Evolutionary conservation across 2,888 invertebrate genomes (phyloP).

Genomic region (Ormyrus nitidulus): DNA sequence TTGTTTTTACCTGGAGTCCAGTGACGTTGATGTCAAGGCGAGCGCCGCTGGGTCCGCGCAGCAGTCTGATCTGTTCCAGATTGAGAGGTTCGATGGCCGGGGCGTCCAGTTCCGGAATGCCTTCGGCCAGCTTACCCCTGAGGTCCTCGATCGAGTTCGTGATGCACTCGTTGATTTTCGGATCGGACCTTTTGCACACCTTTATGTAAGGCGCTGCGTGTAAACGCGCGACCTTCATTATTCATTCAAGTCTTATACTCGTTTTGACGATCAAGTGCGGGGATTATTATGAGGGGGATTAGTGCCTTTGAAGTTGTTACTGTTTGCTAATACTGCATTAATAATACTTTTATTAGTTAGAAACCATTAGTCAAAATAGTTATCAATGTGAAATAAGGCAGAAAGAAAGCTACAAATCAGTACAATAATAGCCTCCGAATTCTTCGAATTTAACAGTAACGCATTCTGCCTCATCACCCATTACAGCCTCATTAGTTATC

Average conservation of each 20-base stretch:
- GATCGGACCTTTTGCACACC: conserved; percentile 80
- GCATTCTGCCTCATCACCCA: too few relatives aligned
- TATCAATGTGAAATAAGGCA: too few relatives aligned
- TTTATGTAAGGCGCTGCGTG: conserved; percentile 82
- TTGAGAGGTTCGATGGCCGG: conserved; percentile 82
- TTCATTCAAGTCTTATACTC: background rate
- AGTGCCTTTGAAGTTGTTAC: too few relatives aligned
- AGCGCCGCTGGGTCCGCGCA: conserved; percentile 79
- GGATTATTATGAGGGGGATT: too few relatives aligned
- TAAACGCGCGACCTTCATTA: conserved; percentile 54
- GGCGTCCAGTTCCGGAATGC: conserved; percentile 83
- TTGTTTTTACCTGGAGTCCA: conserved; percentile 64
- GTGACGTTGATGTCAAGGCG: conserved; percentile 72
- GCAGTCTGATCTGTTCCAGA: conserved; percentile 80
- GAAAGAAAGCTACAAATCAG: too few relatives aligned
- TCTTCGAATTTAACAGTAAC: too few relatives aligned
- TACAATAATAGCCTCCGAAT: too few relatives aligned
- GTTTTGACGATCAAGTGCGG: too few relatives aligned
- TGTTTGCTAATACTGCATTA: too few relatives aligned
- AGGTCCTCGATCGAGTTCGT: conserved; percentile 80
- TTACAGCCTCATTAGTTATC: too few relatives aligned
- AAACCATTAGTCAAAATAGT: too few relatives aligned
- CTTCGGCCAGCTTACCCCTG: conserved; percentile 79
- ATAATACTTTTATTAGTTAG: too few relatives aligned
- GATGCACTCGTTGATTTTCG: conserved; percentile 80